phyloP scores from a whole-genome alignment of 2,888 invertebrate species.

The Cataglyphis livida region DNA sequence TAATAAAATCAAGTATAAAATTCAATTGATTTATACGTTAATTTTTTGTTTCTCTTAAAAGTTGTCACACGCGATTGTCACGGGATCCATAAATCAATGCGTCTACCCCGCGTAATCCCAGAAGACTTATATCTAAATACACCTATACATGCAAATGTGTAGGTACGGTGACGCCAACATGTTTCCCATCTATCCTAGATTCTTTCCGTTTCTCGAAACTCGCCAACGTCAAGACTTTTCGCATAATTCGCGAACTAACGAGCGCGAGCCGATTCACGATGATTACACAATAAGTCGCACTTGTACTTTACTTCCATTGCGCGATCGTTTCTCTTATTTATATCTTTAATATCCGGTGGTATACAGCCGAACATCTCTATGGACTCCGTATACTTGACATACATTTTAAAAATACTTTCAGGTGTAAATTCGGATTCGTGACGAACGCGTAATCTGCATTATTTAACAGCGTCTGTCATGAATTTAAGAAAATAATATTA shows the following conservation, averaged over 20 bases:
- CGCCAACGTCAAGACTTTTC: conserved; percentile 26
- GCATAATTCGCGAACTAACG: conserved; percentile 12
- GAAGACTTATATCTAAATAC: background rate
- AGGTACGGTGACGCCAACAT: conserved; percentile 6
- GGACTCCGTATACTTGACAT: conserved; percentile 72
- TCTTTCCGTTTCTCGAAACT: conserved; percentile 35
- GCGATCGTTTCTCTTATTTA: conserved; percentile 68
- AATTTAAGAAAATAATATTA: conserved; percentile 31
- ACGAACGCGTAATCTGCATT: conserved; percentile 53
- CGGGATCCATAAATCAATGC: conserved; percentile 7
- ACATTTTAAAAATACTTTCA: conserved; percentile 73
- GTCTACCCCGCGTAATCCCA: background rate
- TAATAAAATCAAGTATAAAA: background rate
- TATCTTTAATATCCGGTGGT: conserved; percentile 65
- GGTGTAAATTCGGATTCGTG: conserved; percentile 68
- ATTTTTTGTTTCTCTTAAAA: background rate
- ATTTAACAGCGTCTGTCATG: conserved; percentile 48
- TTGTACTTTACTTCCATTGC: conserved; percentile 55
- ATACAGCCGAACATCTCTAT: conserved; percentile 63
- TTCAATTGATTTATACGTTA: background rate
- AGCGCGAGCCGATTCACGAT: conserved; percentile 16
- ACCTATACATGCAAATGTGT: background rate
- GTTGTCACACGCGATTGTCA: background rate
- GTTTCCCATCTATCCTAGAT: conserved; percentile 18
- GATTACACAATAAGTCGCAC: conserved; percentile 56